Base-by-base conservation (phyloP, 1,140 invertebrate genomes). In the Caerostris extrusa region DNA sequence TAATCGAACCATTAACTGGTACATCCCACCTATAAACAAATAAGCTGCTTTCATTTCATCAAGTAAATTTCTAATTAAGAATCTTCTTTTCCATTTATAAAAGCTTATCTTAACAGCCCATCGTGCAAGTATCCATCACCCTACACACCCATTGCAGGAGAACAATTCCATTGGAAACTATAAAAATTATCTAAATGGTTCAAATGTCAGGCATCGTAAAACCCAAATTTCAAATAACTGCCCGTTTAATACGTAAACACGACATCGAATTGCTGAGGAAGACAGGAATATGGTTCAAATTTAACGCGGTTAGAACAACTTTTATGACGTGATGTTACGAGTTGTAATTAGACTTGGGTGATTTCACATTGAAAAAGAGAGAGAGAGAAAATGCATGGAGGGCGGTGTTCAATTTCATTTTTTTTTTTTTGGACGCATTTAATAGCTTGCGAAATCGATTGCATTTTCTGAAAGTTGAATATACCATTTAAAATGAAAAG, bases 131-230 rank as follows among this genome's bases (percentile, higher is more conserved):
- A 77, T 53, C 53, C 12, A 77, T 12, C 50, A 50, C 19, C 8
- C n/a, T n/a, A 3, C 7, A 7, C 5, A 5, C 7, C 8, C 10
- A 77, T 5, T 77, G 12, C 5, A 2, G 14, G 10, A 5, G 7
- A 50, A 53, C 8, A 8, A 14, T 77, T 50, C 14, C 34, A 12
- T 5, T 17, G 17, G 56, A 17, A 19, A 85, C 56, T 19, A 57
- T 57, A 19, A 85, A 85, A 85, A 85, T 85, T 85, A 85, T 85
- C 82, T 85, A 58, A 85, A 85, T 57, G 55, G 82, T 53, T 17
- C 7, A 85, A 85, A 57, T 85, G 57, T 58, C 5, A 19, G 14
- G 12, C n/a, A 19, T 57, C 82, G 82, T 57, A 57, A 85, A 85
- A 85, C 10, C 8, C 5, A 12, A 85, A 58, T 85, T 85, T 85